Conservation (phyloP, 2,113 vertebrate species). For the Castor canadensis region DNA sequence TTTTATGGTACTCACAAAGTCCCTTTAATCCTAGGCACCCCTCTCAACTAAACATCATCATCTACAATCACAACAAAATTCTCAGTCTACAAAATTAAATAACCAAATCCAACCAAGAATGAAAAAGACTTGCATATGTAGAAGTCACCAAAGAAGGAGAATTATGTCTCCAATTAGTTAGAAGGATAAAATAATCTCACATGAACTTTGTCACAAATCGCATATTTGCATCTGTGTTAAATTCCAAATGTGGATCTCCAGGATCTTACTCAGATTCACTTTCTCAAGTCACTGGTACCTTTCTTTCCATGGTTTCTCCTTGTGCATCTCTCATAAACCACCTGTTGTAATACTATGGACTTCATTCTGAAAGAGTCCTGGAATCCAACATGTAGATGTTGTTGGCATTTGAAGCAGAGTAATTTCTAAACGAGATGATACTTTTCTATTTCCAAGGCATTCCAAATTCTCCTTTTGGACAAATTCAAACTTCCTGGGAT, state of each 20-base stretch:
- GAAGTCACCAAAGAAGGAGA: background rate
- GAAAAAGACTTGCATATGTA: background rate
- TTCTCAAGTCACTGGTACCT: background rate
- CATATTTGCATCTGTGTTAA: background rate
- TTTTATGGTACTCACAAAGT: background rate
- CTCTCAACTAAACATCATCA: background rate
- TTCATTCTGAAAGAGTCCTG: background rate
- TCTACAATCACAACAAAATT: background rate
- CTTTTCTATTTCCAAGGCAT: background rate
- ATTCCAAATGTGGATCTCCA: background rate
- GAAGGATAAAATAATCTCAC: background rate
- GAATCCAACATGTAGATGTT: background rate
- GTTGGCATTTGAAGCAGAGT: background rate
- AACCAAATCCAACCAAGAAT: slow-evolving; percentile 3
- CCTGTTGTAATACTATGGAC: background rate
- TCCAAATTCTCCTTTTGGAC: background rate
- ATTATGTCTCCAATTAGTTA: background rate
- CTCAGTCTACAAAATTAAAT: background rate
- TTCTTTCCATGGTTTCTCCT: background rate
- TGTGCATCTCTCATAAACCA: background rate
- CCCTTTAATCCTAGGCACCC: background rate
- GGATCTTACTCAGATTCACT: background rate
- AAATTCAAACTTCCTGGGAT: slow-evolving; percentile 28
- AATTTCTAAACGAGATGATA: background rate
- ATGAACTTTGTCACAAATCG: background rate